Conservation (phyloP, 1,140 invertebrate species). For the Catajapyx aquilonaris region DNA sequence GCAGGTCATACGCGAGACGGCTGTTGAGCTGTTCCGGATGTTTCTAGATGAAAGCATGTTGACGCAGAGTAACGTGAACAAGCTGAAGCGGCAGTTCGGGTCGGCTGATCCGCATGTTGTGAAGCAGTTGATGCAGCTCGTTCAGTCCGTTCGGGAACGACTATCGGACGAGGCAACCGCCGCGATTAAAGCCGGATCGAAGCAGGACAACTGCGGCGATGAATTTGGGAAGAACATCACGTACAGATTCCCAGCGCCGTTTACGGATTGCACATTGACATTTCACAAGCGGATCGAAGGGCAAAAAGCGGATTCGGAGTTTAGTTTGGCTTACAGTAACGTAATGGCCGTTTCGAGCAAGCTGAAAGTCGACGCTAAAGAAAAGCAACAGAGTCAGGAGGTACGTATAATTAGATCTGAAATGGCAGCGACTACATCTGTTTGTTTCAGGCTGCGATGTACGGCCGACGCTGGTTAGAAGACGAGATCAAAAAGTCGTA, state of each 20-base stretch:
- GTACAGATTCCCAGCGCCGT: background rate
- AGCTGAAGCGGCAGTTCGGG: slow-evolving; percentile 32
- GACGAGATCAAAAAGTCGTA: slow-evolving; percentile 31
- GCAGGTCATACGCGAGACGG: slow-evolving; percentile 36
- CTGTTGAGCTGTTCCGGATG: slow-evolving; percentile 32
- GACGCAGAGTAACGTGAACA: slow-evolving; percentile 25
- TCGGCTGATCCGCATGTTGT: slow-evolving; percentile 22
- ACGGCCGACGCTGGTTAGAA: slow-evolving; percentile 29
- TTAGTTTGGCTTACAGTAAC: slow-evolving; percentile 3
- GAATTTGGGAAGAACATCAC: background rate
- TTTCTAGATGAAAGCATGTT: slow-evolving; percentile 35
- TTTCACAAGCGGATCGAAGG: slow-evolving; percentile 14
- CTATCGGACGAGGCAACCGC: background rate
- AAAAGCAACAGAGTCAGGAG: slow-evolving; percentile 8
- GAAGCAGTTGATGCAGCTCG: slow-evolving; percentile 30
- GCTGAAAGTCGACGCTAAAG: slow-evolving; percentile 12
- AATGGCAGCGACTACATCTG: too few relatives aligned
- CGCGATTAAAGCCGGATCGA: background rate
- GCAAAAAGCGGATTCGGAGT: slow-evolving; percentile 14
- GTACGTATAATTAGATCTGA: slow-evolving; percentile 19
- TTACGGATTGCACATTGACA: background rate
- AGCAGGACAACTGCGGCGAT: background rate
- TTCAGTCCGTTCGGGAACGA: background rate
- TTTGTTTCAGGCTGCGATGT: too few relatives aligned
- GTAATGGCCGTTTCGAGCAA: slow-evolving; percentile 11